Evolutionary conservation across 92 coral and sea anemone species (phyloP), one percentile per base, ranked within the genome.

Genomic region (Palythoa caribaeorum): DNA sequence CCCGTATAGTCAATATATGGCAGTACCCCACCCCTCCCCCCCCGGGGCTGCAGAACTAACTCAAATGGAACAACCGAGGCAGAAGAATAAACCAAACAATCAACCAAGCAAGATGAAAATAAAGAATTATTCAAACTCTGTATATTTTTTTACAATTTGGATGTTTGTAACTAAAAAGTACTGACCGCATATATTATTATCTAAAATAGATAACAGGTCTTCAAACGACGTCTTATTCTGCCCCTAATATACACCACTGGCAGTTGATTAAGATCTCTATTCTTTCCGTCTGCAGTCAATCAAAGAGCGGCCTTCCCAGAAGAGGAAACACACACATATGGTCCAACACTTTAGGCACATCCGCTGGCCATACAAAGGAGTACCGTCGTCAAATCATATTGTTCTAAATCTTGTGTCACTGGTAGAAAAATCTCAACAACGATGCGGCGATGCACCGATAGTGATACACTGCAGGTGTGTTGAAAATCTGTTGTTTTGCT

Each of bases 381-480:
- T 78, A 54, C 96, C 94, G 13, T 69, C 85, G 60, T 89, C 92
- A 20, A 71, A 68, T 16, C 94, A 89, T 19, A 77, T 77, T 79
- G 90, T 93, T 36, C 39, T 93, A 2, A 88, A 93, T 73, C 77
- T 93, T 80, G 53, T 89, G 2, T 83, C 85, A 36, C 38, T 88
- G 87, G 91, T 93, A 28, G 88, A 93, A 15, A 83, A 76, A 9
- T 89, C 96, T 28, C 96, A 93, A 57, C 87, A 90, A 54, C 78
- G 86, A 9, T 53, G 87, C 54, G 89, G 69, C 13, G 85, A 83
- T 38, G 88, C 94, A 19, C 94, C 94, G 1, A 80, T 91, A n/a
- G 94, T 93, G 15, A 91, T 93, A 12, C 96, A 93, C 36, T 93
- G 96, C 96, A 93, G 96, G 96, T 93, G 8, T 9, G 76, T 13